Base-by-base conservation (phyloP, 2,113 vertebrate species). In the Tupaia chinensis region DNA sequence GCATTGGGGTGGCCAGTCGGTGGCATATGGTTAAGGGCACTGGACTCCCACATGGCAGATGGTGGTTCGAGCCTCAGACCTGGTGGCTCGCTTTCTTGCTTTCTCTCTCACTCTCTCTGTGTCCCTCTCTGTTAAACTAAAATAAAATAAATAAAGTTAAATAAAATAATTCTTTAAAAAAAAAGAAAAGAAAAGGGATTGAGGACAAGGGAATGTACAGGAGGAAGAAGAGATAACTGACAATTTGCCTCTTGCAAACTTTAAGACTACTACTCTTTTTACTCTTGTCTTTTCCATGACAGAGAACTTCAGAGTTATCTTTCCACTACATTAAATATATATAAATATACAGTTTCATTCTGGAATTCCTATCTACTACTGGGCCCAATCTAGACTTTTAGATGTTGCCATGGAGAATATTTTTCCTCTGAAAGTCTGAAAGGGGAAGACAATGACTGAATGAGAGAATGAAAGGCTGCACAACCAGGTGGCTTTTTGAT, bases 341-440 rank as follows among this genome's bases (percentile, higher is more conserved):
- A 44, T 44, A 44, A 4, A 4, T 44, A 44, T 44, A 44, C 44
- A 2, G 13, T 84, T 97, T 96, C 82, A 81, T 93, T 95, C 80
- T 97, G 69, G 82, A 86, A 92, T 93, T 97, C 3, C 27, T 97
- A 27, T 77, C 93, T 68, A 83, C 44, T 44, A 94, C 96, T 80
- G 63, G 34, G 34, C 53, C 76, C 73, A 94, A 32, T 58, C 8
- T 92, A 94, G 77, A 96, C 82, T 95, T 97, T 96, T 72, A 92
- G 87, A 93, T 0, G 0, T 92, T 96, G 22, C 82, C 65, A 53
- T 72, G 74, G 83, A 22, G 29, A 97, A 93, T 96, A 95, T 94
- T 89, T 66, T 89, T 15, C 90, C 91, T 94, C 60, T 96, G 84
- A 96, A 97, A 93, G 66, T 17, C 65, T 96, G 89, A 92, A 97